A percentile compares a stretch with the other conserved stretches of the same genome.
Conservation (phyloP, 2,888 invertebrate species). For the Hydriomena furcata region DNA sequence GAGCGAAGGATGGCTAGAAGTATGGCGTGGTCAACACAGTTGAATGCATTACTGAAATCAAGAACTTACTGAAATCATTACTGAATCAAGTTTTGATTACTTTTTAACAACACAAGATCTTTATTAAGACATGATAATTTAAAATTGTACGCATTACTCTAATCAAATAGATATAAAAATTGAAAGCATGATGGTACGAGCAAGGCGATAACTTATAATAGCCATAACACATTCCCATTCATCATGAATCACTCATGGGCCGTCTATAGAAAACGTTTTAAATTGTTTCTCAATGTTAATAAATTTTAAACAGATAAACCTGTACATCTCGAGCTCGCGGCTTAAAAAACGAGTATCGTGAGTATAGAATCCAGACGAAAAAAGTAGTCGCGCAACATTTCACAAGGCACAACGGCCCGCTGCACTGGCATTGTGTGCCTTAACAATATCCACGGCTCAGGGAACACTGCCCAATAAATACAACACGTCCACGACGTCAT, state of each 20-base stretch:
- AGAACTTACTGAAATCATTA: no score
- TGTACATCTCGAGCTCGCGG: conserved; percentile 81
- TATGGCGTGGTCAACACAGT: no score
- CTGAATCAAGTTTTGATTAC: no score
- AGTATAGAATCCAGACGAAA: conserved; percentile 83
- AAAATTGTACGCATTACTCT: conserved; percentile 7
- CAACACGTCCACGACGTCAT: conserved; percentile 69
- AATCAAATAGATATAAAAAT: conserved; percentile 35
- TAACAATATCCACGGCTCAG: conserved; percentile 76
- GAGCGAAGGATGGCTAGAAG: no score
- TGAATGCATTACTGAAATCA: no score
- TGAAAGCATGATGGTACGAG: conserved; percentile 43
- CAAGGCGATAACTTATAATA: conserved; percentile 62
- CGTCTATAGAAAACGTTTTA: conserved; percentile 77
- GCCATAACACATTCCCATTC: conserved; percentile 65
- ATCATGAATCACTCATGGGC: conserved; percentile 72
- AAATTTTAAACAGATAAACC: conserved; percentile 84
- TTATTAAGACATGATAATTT: not conserved
- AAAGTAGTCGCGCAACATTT: conserved; percentile 84
- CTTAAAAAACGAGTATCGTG: conserved; percentile 80
- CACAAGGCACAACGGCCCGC: conserved; percentile 81
- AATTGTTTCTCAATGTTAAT: conserved; percentile 83
- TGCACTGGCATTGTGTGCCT: conserved; percentile 79
- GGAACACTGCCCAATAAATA: conserved; percentile 72
- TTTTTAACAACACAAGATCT: no score